Evolutionary conservation across 2,888 invertebrate genomes (phyloP).

Genomic region (Ditylenchus weischeri): DNA sequence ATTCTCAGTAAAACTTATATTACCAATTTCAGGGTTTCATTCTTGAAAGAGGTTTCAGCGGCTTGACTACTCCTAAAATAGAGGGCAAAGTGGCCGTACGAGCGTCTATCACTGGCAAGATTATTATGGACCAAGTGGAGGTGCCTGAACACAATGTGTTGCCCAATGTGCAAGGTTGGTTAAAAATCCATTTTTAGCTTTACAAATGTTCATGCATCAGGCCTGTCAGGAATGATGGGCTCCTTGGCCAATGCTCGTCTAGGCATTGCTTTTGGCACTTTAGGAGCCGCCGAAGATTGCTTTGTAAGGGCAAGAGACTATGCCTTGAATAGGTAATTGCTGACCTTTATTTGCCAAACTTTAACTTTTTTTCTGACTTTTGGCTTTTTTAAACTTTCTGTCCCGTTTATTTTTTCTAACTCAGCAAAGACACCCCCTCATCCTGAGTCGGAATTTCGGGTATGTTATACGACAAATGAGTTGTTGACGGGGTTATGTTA

Average conservation of each 20-base stretch:
- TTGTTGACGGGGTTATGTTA: too few relatives aligned
- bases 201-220: too few relatives aligned
- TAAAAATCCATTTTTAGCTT: slow-evolving; percentile 84
- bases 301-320: slow-evolving; percentile 82
- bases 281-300: slow-evolving; percentile 94
- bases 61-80: slow-evolving; percentile 55
- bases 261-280: slow-evolving; percentile 93
- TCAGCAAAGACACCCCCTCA: too few relatives aligned
- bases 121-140: slow-evolving; percentile 88
- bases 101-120: slow-evolving; percentile 91
- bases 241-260: slow-evolving; percentile 81
- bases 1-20: too few relatives aligned
- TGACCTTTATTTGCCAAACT: background rate
- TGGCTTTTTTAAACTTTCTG: too few relatives aligned
- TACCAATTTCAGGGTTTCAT: slow-evolving; percentile 75
- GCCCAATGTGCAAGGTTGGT: slow-evolving; percentile 66
- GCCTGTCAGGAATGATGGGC: too few relatives aligned
- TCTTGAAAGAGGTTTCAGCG: slow-evolving; percentile 74
- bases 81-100: slow-evolving; percentile 88
- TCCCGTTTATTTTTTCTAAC: too few relatives aligned
- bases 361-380: too few relatives aligned
- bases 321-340: slow-evolving; percentile 71
- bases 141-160: slow-evolving; percentile 89
- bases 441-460: too few relatives aligned
- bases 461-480: too few relatives aligned